A percentile compares a stretch with the other conserved stretches of the same genome.
Conservation (phyloP, 2,888 invertebrate genomes). For the Cheiracanthium punctorium region DNA sequence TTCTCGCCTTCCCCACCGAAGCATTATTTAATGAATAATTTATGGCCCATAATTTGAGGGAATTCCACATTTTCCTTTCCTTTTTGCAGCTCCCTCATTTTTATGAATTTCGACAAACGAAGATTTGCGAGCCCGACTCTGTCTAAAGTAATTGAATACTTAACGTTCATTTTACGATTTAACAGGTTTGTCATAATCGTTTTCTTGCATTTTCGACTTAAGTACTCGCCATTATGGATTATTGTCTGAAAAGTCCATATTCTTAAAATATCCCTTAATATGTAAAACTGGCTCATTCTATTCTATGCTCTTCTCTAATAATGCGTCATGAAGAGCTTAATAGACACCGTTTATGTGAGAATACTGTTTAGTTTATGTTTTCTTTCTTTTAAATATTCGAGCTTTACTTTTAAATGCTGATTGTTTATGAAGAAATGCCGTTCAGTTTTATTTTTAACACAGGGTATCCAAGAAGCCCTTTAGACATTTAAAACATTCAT, state of each 20-base stretch:
- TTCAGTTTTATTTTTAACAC: no score
- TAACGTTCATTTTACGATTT: background rate
- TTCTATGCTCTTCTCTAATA: no score
- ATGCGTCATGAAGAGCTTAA: no score
- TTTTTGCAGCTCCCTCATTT: background rate
- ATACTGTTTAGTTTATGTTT: no score
- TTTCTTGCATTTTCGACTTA: background rate
- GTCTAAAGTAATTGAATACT: background rate
- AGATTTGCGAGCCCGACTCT: background rate
- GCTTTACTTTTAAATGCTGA: no score
- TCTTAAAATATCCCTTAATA: background rate
- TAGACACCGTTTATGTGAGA: no score
- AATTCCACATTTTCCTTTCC: background rate
- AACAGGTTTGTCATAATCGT: background rate
- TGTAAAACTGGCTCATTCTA: no score
- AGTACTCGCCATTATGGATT: background rate
- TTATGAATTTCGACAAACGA: constrained; percentile 8
- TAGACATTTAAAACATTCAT: no score
- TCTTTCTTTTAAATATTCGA: no score
- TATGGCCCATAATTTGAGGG: background rate
- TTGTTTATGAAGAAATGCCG: no score
- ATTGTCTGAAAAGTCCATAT: background rate
- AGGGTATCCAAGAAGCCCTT: no score
- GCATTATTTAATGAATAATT: constrained; percentile 10
- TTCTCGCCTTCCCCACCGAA: background rate